phyloP scores from a whole-genome alignment of 2,797 vertebrate species.

The Oreortyx pictus region DNA sequence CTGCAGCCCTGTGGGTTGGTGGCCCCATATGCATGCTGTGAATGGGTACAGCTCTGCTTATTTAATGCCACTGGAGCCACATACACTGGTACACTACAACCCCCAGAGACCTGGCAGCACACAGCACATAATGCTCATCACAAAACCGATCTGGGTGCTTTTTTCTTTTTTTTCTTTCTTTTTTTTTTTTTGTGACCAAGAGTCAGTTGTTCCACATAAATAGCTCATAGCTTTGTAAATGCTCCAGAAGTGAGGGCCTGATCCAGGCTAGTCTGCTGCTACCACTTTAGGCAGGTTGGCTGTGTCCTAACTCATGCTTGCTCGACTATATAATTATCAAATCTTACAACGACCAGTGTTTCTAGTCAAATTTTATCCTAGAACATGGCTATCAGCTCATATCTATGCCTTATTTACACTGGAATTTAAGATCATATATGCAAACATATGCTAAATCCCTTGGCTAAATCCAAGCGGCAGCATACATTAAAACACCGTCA shows the following conservation, averaged over 20 bases:
- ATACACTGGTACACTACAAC: neutral
- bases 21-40: rapidly evolving
- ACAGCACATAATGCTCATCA: neutral
- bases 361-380: neutral
- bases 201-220: neutral
- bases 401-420: slow-evolving; percentile 23
- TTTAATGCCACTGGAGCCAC: neutral
- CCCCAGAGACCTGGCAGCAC: neutral
- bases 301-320: neutral
- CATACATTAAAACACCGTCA: neutral
- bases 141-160: neutral
- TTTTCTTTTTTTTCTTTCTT: neutral
- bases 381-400: neutral
- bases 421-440: neutral
- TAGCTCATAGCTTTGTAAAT: neutral
- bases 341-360: neutral
- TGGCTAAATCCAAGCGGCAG: neutral
- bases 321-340: neutral
- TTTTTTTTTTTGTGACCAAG: neutral
- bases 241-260: neutral
- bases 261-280: neutral
- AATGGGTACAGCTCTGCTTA: neutral
- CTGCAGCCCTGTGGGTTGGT: neutral
- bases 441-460: slow-evolving; percentile 2
- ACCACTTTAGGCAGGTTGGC: neutral